These are phyloP conservation scores for Thermophis baileyi DNA, from an alignment of 2,113 vertebrate genomes.

Conservation along the genomic window DNA sequence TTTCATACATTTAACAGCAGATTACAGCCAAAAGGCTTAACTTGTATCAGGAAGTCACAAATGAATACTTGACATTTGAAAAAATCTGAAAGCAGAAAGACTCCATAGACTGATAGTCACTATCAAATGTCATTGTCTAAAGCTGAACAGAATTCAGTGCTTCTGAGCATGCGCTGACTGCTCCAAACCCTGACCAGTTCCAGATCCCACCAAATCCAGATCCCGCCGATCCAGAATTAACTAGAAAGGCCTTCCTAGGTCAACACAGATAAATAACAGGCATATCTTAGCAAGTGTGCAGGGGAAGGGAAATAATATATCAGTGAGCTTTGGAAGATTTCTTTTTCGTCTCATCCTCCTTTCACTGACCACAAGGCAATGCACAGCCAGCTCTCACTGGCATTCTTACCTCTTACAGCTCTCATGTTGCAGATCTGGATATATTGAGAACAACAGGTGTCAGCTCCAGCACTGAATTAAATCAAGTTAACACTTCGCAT, in stretches of 20 bases:
- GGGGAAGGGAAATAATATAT: background rate
- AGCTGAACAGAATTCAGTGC: background rate
- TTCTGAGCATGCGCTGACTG: background rate
- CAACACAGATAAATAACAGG: background rate
- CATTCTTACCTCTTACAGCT: conserved; percentile 44
- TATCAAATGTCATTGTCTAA: background rate
- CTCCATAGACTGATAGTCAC: background rate
- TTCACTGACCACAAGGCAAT: conserved; percentile 25
- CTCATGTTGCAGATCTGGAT: conserved; percentile 65
- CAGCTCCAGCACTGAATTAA: conserved; percentile 55
- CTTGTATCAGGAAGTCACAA: conserved; percentile 41
- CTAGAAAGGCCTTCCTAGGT: background rate
- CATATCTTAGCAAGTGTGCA: background rate
- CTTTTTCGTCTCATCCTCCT: conserved; percentile 48
- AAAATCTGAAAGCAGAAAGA: conserved; percentile 49
- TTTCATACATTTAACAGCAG: conserved; percentile 31
- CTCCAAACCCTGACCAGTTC: background rate
- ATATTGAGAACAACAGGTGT: conserved; percentile 78
- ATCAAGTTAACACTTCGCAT: conserved; percentile 53
- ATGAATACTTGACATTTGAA: conserved; percentile 56
- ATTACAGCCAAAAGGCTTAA: conserved; percentile 47
- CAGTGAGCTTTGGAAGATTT: background rate
- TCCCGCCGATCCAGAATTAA: background rate
- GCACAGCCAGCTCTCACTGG: conserved; percentile 20
- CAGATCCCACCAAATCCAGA: background rate